Conservation (phyloP, 2,888 invertebrate species). For the Erebia epiphron region DNA sequence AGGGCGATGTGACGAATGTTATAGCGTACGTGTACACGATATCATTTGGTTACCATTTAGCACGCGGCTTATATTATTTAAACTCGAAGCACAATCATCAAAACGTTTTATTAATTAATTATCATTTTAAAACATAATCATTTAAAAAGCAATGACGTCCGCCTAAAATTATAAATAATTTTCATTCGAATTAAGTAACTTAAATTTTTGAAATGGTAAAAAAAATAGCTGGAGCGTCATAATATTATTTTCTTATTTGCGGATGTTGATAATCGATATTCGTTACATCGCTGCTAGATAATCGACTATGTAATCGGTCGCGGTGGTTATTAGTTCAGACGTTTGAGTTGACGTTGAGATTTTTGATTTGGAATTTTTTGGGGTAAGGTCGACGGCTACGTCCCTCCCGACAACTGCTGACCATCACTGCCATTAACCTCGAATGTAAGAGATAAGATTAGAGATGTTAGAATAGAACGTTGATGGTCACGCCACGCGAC, state of each 20-base stretch:
- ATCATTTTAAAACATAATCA: neutral
- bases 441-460: conserved; percentile 55
- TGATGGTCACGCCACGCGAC: conserved; percentile 44
- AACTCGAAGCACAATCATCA: neutral
- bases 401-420: conserved; percentile 74
- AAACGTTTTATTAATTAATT: neutral
- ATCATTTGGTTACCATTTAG: neutral
- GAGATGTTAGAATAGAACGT: conserved; percentile 49
- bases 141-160: neutral
- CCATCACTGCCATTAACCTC: conserved; percentile 76
- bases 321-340: conserved; percentile 50
- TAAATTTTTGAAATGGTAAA: too few species aligned
- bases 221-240: neutral
- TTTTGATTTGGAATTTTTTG: conserved; percentile 57
- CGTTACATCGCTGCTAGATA: conserved; percentile 15
- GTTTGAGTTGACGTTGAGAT: conserved; percentile 54
- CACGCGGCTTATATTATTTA: neutral
- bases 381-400: conserved; percentile 57
- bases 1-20: conserved; percentile 17
- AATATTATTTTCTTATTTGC: neutral
- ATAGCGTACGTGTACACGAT: neutral
- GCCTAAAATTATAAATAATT: neutral
- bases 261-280: neutral
- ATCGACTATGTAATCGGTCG: conserved; percentile 30
- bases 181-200: neutral